These are phyloP conservation scores for Mus musculus DNA, from an alignment of 2,113 vertebrate genomes.

Conservation along the genomic window DNA sequence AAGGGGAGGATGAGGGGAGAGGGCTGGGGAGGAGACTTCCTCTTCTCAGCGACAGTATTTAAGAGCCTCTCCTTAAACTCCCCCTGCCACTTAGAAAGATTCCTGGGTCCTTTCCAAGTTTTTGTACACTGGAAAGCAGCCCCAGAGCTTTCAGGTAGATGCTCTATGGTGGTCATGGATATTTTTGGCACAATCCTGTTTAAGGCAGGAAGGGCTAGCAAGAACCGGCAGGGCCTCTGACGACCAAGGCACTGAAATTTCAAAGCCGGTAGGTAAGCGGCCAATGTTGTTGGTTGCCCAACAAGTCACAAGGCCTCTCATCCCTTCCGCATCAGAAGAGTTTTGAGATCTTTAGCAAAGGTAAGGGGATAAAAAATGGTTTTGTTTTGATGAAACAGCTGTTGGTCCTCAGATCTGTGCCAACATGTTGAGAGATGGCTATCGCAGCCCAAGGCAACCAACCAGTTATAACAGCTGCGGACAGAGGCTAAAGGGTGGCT, in stretches of 20 bases:
- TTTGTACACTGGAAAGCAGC: background rate
- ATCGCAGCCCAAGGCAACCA: background rate
- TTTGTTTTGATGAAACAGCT: slow-evolving; percentile 36
- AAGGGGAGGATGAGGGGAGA: background rate
- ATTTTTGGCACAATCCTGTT: background rate
- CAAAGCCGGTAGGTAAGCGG: background rate
- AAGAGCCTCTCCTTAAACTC: slow-evolving; percentile 9
- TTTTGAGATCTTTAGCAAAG: background rate
- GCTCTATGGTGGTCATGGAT: background rate
- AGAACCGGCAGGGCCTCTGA: slow-evolving; percentile 42
- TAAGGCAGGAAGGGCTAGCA: slow-evolving; percentile 25
- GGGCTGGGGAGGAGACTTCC: background rate
- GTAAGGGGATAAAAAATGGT: background rate
- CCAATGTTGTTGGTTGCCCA: background rate
- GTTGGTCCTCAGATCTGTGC: slow-evolving; percentile 3
- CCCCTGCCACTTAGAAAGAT: background rate
- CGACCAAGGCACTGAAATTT: background rate
- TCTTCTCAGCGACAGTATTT: background rate
- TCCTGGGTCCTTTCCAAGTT: background rate
- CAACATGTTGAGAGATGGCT: background rate
- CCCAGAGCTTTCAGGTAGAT: background rate
- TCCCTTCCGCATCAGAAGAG: background rate
- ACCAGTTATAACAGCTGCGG: slow-evolving; percentile 11
- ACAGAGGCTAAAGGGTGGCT: background rate
- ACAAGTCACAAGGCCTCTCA: background rate